Percentiles rank a stretch among this genome's conserved stretches.
These are phyloP conservation scores for Heliothis subflexa DNA, from an alignment of 1,140 invertebrate species.

Conservation along the genomic window DNA sequence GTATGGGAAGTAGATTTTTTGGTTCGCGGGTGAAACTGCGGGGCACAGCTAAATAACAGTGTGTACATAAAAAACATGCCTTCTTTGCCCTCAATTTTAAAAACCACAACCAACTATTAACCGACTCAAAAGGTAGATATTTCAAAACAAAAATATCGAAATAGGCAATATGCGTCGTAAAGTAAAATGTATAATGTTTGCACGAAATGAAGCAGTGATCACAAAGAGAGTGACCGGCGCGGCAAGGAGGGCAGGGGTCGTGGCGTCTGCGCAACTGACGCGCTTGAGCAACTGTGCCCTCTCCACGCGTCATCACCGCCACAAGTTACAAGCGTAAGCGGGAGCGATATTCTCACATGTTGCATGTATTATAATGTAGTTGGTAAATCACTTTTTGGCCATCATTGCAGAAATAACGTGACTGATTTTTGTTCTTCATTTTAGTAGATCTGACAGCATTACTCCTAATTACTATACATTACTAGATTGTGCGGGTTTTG, in stretches of 20 bases:
- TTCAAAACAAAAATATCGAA: background rate
- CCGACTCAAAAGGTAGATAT: background rate
- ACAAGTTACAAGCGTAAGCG: background rate
- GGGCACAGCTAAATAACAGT: no score
- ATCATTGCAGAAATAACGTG: no score
- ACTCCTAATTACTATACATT: background rate
- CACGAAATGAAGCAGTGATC: background rate
- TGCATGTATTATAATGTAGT: background rate
- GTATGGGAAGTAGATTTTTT: no score
- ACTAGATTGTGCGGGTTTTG: no score
- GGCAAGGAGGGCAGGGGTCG: slow-evolving; percentile 37
- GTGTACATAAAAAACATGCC: background rate
- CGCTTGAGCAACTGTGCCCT: slow-evolving; percentile 30
- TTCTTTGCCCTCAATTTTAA: background rate
- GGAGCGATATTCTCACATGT: background rate
- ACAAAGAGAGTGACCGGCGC: slow-evolving; percentile 30
- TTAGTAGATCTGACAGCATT: no score
- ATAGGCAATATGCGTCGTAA: background rate
- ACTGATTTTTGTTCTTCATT: no score
- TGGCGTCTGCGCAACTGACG: slow-evolving; percentile 39
- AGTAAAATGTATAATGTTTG: slow-evolving; percentile 9
- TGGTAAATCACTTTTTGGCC: no score
- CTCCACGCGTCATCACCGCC: slow-evolving; percentile 2
- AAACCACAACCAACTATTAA: background rate
- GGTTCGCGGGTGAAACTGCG: no score